A percentile compares a stretch with the other conserved stretches of the same genome.
These are phyloP conservation scores for Odontamblyopus rebecca DNA, from an alignment of 2,797 vertebrate species.

Conservation along the genomic window DNA sequence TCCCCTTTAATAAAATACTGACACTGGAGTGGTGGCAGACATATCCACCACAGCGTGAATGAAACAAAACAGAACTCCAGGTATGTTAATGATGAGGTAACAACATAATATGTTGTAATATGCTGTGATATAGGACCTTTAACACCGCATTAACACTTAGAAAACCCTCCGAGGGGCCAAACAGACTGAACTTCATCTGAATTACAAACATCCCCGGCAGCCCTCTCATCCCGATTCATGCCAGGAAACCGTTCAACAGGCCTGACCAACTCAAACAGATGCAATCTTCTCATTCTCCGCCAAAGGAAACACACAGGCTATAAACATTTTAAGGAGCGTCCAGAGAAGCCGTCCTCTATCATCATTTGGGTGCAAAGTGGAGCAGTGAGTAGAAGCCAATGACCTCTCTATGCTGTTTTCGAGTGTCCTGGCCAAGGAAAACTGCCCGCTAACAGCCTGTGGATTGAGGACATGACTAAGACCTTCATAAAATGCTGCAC, in stretches of 20 bases:
- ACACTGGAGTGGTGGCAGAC: no score
- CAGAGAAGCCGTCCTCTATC: constrained; percentile 44
- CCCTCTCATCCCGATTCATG: constrained; percentile 18
- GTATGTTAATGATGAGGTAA: no score
- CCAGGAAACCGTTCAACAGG: constrained; percentile 36
- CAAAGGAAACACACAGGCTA: constrained; percentile 53
- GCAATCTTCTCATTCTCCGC: constrained; percentile 34
- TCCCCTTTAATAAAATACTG: no score
- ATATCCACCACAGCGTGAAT: no score
- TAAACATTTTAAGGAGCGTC: constrained; percentile 49
- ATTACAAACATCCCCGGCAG: constrained; percentile 38
- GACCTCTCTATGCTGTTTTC: constrained; percentile 58
- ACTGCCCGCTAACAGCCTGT: constrained; percentile 63
- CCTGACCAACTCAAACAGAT: constrained; percentile 25
- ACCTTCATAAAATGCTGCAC: constrained; percentile 63
- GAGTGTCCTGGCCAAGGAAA: constrained; percentile 72
- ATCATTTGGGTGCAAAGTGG: constrained; percentile 31
- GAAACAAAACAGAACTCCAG: no score
- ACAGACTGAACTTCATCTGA: constrained; percentile 21
- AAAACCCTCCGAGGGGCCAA: neutral
- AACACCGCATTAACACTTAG: constrained; percentile 8
- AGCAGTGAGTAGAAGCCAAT: constrained; percentile 38
- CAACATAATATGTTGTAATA: no score
- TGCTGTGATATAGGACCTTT: no score
- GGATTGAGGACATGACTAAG: constrained; percentile 66